These are phyloP conservation scores for Myotis brandtii DNA, from an alignment of 2,113 vertebrate species.

Conservation along the genomic window DNA sequence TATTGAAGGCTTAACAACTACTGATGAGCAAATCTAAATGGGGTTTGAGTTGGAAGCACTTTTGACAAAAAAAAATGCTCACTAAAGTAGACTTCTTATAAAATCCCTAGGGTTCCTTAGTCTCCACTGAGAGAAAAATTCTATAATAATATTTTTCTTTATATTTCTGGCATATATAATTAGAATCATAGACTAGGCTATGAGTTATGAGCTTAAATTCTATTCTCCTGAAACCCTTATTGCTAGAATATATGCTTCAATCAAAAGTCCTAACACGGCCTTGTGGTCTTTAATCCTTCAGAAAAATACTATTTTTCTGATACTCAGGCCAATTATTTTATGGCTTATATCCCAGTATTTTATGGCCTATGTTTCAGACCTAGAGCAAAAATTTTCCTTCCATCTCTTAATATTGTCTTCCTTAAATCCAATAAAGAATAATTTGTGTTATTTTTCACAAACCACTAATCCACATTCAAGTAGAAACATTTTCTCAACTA, in stretches of 20 bases:
- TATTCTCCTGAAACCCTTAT: neutral
- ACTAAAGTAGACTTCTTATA: slow-evolving; percentile 46
- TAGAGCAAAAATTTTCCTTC: slow-evolving; percentile 19
- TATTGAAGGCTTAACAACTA: slow-evolving; percentile 61
- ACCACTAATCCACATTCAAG: slow-evolving; percentile 32
- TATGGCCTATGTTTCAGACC: slow-evolving; percentile 14
- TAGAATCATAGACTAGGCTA: slow-evolving; percentile 37
- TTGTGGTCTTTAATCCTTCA: slow-evolving; percentile 62
- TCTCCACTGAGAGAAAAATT: slow-evolving; percentile 55
- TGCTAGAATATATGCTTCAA: slow-evolving; percentile 51
- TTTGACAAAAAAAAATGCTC: slow-evolving; percentile 23
- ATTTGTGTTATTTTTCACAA: slow-evolving; percentile 44
- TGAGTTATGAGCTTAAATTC: slow-evolving; percentile 54
- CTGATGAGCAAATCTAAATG: slow-evolving; percentile 63
- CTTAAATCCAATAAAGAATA: slow-evolving; percentile 28
- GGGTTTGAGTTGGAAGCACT: slow-evolving; percentile 39
- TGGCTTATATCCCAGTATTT: slow-evolving; percentile 41
- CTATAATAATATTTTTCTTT: slow-evolving; percentile 46
- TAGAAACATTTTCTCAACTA: slow-evolving; percentile 46
- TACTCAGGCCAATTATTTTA: slow-evolving; percentile 42
- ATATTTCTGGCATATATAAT: slow-evolving; percentile 13
- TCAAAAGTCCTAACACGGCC: neutral
- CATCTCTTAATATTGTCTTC: slow-evolving; percentile 16
- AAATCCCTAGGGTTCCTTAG: slow-evolving; percentile 53
- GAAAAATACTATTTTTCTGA: slow-evolving; percentile 36